These are phyloP conservation scores for Coilia nasus DNA, from an alignment of 2,797 vertebrate genomes.

Conservation along the genomic window DNA sequence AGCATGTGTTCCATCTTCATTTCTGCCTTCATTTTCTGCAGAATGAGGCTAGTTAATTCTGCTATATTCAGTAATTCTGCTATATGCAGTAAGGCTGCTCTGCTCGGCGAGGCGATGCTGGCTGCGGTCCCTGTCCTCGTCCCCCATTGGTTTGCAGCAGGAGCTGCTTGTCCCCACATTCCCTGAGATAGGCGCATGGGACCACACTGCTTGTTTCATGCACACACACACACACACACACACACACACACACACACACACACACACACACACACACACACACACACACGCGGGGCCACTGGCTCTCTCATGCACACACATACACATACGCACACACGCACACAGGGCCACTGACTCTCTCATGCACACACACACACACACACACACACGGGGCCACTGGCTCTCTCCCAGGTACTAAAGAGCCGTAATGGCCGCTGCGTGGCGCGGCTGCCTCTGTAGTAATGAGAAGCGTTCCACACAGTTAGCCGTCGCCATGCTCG, in stretches of 20 bases:
- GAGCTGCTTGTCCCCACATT: conserved; percentile 25
- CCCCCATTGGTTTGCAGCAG: neutral
- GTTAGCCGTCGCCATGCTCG: conserved; percentile 45
- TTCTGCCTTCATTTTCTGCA: neutral
- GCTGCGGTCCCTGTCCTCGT: neutral
- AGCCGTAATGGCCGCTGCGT: conserved; percentile 42
- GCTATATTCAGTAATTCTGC: neutral
- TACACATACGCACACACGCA: too few species aligned
- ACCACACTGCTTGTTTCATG: too few species aligned
- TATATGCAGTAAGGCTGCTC: too few species aligned
- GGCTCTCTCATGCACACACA: too few species aligned
- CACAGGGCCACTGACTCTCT: conserved; percentile 16
- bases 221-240: too few species aligned
- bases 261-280: too few species aligned
- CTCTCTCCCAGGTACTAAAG: conserved; percentile 46
- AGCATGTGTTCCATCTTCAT: neutral
- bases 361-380: neutral
- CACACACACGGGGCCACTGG: conserved; percentile 1
- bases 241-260: too few species aligned
- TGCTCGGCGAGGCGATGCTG: neutral
- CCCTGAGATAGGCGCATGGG: conserved; percentile 15
- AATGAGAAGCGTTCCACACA: conserved; percentile 55
- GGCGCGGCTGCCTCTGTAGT: conserved; percentile 37
- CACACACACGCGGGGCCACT: too few species aligned
- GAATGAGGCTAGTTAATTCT: neutral